Conservation (phyloP, 1,140 invertebrate genomes). For the Melipona quadrifasciata region DNA sequence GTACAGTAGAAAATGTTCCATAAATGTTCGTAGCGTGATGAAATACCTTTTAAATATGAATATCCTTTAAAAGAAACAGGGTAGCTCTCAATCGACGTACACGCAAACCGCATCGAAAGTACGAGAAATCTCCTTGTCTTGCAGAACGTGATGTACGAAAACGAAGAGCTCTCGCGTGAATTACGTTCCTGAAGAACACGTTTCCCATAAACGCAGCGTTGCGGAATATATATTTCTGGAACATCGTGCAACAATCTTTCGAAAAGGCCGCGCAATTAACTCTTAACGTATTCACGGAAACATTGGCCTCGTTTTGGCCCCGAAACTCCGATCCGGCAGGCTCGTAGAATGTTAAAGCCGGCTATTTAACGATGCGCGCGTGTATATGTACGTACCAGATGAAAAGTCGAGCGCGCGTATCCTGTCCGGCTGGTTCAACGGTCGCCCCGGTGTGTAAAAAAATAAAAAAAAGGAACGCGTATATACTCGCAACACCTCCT, state of each 20-base stretch:
- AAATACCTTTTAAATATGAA: too few relatives aligned
- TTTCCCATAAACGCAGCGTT: not conserved
- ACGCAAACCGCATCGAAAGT: too few relatives aligned
- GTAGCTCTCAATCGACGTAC: too few relatives aligned
- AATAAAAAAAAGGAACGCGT: slow-evolving; percentile 17
- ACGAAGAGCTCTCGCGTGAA: too few relatives aligned
- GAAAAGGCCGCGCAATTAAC: slow-evolving; percentile 13
- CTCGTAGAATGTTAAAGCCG: slow-evolving; percentile 36
- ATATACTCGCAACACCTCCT: slow-evolving; percentile 60
- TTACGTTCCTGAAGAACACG: not conserved
- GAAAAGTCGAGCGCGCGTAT: slow-evolving; percentile 54
- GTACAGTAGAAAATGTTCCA: too few relatives aligned
- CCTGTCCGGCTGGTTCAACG: slow-evolving; percentile 72
- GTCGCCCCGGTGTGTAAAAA: slow-evolving; percentile 60
- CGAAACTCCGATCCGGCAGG: slow-evolving; percentile 7
- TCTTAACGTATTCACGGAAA: slow-evolving; percentile 41
- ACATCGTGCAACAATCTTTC: not conserved
- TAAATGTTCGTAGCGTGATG: too few relatives aligned
- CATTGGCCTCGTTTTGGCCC: slow-evolving; percentile 30
- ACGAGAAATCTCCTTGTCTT: too few relatives aligned
- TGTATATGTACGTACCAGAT: slow-evolving; percentile 7
- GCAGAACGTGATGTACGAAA: too few relatives aligned
- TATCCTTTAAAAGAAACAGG: too few relatives aligned
- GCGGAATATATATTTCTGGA: not conserved
- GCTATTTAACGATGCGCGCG: slow-evolving; percentile 28